Evolutionary conservation across 1,140 invertebrate species (phyloP).

Genomic region (Harlomillsia oculata): DNA sequence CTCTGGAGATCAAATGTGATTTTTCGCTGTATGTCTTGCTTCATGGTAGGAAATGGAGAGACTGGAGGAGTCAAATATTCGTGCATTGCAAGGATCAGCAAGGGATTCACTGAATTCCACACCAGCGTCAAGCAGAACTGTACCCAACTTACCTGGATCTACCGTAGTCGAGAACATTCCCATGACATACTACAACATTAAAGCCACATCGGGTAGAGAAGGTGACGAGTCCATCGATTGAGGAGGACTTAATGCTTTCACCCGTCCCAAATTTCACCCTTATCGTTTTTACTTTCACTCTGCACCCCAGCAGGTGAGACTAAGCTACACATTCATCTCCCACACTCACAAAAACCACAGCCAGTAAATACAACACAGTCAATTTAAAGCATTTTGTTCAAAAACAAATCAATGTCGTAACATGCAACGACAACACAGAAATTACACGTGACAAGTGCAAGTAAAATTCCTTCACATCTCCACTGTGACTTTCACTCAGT

Average conservation of each 20-base stretch:
- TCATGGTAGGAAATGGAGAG: constrained; percentile 25
- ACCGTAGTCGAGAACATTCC: constrained; percentile 25
- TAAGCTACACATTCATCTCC: too few species aligned
- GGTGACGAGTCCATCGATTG: constrained; percentile 23
- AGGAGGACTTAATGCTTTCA: constrained; percentile 1
- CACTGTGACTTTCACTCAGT: too few species aligned
- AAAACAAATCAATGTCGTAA: too few species aligned
- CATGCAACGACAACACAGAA: too few species aligned
- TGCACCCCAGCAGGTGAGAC: constrained; percentile 21
- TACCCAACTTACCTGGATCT: constrained; percentile 26
- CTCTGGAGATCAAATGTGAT: too few species aligned
- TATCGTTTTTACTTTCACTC: constrained; percentile 19
- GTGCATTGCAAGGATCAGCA: constrained; percentile 25
- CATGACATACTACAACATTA: constrained; percentile 29
- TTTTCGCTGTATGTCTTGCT: too few species aligned
- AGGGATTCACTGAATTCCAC: constrained; percentile 18
- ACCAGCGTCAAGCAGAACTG: constrained; percentile 20
- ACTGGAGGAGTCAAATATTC: constrained; percentile 20
- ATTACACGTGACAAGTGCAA: too few species aligned
- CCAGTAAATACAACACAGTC: too few species aligned
- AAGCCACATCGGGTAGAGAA: constrained; percentile 5
- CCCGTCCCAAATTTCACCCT: not conserved
- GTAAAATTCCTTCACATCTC: too few species aligned
- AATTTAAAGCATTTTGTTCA: too few species aligned
- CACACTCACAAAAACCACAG: too few species aligned